Percentiles rank a stretch among this genome's conserved stretches.
Evolutionary conservation across 2,888 invertebrate species (phyloP).

Genomic region (Polyploca ridens): DNA sequence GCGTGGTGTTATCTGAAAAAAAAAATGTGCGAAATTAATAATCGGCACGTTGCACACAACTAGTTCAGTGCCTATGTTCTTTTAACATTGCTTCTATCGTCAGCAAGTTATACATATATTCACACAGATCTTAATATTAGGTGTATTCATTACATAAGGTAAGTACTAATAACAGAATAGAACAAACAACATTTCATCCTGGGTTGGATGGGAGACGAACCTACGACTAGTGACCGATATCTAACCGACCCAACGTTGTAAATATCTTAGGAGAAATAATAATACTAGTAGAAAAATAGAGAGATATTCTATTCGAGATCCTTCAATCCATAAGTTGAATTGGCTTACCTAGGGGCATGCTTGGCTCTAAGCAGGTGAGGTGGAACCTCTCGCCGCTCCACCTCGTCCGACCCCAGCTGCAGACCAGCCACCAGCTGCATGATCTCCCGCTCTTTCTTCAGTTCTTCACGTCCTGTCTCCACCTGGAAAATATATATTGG

Average conservation of each 20-base stretch:
- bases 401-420: conserved; percentile 91
- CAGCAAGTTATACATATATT: too few species aligned
- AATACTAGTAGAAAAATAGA: too few species aligned
- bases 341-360: conserved; percentile 76
- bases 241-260: too few species aligned
- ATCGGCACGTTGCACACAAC: background rate
- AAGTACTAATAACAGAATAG: too few species aligned
- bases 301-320: too few species aligned
- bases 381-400: conserved; percentile 88
- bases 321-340: background rate
- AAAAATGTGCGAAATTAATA: conserved; percentile 21
- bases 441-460: conserved; percentile 95
- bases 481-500: conserved; percentile 65
- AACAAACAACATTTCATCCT: too few species aligned
- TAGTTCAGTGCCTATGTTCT: background rate
- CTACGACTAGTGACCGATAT: too few species aligned
- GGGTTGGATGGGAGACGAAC: too few species aligned
- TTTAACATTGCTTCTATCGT: background rate
- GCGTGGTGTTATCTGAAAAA: conserved; percentile 79
- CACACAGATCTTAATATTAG: too few species aligned
- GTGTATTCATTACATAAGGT: too few species aligned
- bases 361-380: conserved; percentile 81
- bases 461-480: conserved; percentile 88
- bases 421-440: conserved; percentile 97
- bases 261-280: too few species aligned